Conservation (phyloP, 2,113 vertebrate species). For the Peromyscus leucopus region DNA sequence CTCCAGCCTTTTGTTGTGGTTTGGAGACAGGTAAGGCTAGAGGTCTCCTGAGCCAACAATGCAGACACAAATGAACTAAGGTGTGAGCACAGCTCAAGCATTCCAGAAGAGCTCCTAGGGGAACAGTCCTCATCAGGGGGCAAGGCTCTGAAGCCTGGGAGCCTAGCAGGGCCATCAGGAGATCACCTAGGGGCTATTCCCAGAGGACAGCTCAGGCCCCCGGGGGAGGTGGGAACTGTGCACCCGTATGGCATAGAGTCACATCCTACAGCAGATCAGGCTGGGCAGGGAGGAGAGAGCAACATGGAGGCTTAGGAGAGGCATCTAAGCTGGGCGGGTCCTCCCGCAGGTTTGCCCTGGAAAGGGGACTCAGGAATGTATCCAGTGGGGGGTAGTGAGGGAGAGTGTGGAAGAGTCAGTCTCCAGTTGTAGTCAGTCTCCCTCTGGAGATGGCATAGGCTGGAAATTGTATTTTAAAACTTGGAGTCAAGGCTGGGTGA, state of each 20-base stretch:
- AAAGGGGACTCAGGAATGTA: not conserved
- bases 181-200: rapidly evolving
- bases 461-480: conserved; percentile 11
- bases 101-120: not conserved
- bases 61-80: not conserved
- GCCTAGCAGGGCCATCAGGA: not conserved
- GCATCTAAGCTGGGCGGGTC: rapidly evolving
- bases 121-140: not conserved
- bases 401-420: not conserved
- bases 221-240: rapidly evolving
- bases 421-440: not conserved
- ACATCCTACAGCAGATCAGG: rapidly evolving
- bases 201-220: not conserved
- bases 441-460: not conserved
- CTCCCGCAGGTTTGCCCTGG: not conserved
- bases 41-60: not conserved
- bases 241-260: rapidly evolving
- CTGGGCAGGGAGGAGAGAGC: not conserved
- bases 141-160: not conserved
- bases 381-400: not conserved
- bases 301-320: not conserved
- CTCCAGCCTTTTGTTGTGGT: not conserved
- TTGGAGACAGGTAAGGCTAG: not conserved
- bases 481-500: not conserved
- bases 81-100: rapidly evolving